Evolutionary conservation across 1,140 invertebrate genomes (phyloP), one percentile per base, ranked within the genome.

Genomic region (Phymorhynchus buccinoides): DNA sequence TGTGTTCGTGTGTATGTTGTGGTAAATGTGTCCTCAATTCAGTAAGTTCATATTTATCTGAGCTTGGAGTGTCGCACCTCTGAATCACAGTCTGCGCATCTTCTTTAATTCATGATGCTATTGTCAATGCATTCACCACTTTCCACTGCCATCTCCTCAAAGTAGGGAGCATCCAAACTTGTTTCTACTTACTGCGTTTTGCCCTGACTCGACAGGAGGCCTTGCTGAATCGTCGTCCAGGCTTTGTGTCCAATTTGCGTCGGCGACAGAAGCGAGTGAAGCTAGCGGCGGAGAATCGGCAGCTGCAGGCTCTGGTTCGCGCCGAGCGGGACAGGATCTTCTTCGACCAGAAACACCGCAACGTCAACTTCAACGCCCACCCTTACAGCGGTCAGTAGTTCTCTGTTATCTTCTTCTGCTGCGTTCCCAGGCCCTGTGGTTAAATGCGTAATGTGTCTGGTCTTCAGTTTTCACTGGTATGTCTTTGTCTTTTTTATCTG

Each of bases 311-410:
- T 27, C 84, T 87, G 52, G 84, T 92, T 14, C 73, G 90, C 87
- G 85, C 83, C 22, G 84, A 87, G 30, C 80, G 80, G 30, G 80
- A 87, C 0, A 4, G 35, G 39, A 56, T 83, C 16, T 77, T 79
- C 18, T 44, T 84, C 9, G 88, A 89, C 39, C 84, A 88, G 80
- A 86, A 80, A 30, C 87, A 79, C 75, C 88, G 88, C 71, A 86
- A 88, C 56, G 86, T 87, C 42, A 91, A 90, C 80, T 88, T 86
- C 9, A 84, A 90, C 41, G 88, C 88, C 39, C 90, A 91, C 88
- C 90, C 92, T 14, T 89, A 90, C 52, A 91, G 91, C 89, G 91
- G 91, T 92, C 88, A 83, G 85, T 88, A n/a, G 62, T 37, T 32
- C 0, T 79, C 68, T 48, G 12, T 35, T 35, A 22, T 32, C 18